Evolutionary conservation across 1,140 invertebrate species (phyloP), one percentile per base, ranked within the genome.

Genomic region (Ylistrum balloti): DNA sequence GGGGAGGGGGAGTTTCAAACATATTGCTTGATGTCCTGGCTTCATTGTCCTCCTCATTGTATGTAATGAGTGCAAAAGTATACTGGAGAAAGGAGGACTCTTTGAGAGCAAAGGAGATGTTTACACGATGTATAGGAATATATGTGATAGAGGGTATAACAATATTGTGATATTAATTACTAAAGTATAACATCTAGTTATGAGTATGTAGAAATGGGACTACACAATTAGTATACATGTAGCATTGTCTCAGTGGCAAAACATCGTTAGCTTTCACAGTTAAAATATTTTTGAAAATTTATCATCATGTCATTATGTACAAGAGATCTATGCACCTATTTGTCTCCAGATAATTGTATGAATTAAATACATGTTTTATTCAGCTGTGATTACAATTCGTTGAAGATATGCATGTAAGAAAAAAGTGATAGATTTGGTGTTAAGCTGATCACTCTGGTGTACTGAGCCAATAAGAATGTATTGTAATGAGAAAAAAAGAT

Each of bases 401-500:
- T 74, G 22, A 17, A 74, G 28, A 28, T 28, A 28, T 17, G 22
- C 2, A 5, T 17, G 22, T 2, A 5, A n/a, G n/a, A n/a, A 74
- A 28, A 5, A 74, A 28, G 56, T 74, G 7, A 74, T 28, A 38
- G 20, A 13, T 28, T 28, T 74, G n/a, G n/a, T 74, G 9, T 74
- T 28, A 74, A n/a, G 22, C 56, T 74, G n/a, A 9, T 7, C 56
- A 56, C 5, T 74, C 28, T 74, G n/a, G 11, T 28, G 56, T n/a
- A n/a, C 3, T 74, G 56, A 17, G 17, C 41, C 41, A 45, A 45
- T 45, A 17, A 74, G 56, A 28, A 74, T 28, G 56, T 74, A 74
- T 74, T 74, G 56, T 74, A 74, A 74, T 74, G 22, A 74, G 56
- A 74, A 74, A 74, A 74, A 5, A 74, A 74, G 56, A 74, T 74